phyloP scores from a whole-genome alignment of 2,797 vertebrate genomes.

The Crenichthys baileyi region DNA sequence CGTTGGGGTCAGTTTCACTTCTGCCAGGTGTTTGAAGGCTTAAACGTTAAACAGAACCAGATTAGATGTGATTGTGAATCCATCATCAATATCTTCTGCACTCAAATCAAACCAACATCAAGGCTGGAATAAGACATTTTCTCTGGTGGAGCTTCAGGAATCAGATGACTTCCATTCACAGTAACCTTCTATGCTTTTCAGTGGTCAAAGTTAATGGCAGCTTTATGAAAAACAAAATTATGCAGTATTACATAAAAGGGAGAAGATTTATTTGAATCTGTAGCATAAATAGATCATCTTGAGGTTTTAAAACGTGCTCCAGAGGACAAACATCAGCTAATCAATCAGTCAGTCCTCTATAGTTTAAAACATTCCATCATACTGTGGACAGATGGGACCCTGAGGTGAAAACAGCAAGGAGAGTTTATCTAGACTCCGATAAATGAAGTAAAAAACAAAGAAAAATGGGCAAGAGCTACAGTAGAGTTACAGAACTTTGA shows the following conservation, averaged over 20 bases:
- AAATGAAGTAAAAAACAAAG: neutral
- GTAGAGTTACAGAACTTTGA: neutral
- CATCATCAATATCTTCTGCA: neutral
- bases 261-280: neutral
- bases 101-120: neutral
- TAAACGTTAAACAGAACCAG: too few species aligned
- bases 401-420: neutral
- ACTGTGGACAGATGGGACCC: neutral
- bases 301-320: neutral
- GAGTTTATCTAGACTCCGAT: constrained; percentile 1
- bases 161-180: neutral
- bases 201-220: neutral
- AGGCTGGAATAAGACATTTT: neutral
- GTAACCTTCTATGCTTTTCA: neutral
- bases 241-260: neutral
- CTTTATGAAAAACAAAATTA: neutral
- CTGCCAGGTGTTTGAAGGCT: too few species aligned
- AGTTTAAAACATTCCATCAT: neutral
- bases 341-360: neutral
- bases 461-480: neutral
- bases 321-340: neutral
- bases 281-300: neutral
- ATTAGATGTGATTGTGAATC: neutral
- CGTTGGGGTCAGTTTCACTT: too few species aligned
- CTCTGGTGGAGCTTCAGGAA: neutral